Percentiles rank a stretch among this genome's conserved stretches.
Conservation (phyloP, 2,113 vertebrate species). For the Sapayoa aenigma region DNA sequence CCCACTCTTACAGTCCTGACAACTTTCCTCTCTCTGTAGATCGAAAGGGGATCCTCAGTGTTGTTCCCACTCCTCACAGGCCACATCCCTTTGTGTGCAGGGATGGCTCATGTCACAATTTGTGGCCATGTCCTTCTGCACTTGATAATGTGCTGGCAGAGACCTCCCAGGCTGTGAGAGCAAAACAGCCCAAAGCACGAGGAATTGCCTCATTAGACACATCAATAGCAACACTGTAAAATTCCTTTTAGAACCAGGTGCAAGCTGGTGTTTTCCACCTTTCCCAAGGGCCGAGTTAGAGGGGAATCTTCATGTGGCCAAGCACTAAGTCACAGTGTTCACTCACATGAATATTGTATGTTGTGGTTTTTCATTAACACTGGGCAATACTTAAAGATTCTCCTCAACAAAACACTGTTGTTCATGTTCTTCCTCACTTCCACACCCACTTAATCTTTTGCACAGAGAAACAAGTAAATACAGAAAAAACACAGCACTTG, state of each 20-base stretch:
- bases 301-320: not conserved
- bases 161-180: too few species aligned
- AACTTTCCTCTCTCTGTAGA: not conserved
- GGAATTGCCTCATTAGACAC: too few species aligned
- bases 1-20: not conserved
- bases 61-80: not conserved
- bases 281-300: not conserved
- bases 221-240: too few species aligned
- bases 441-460: not conserved
- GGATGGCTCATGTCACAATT: accelerated
- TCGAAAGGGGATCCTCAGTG: not conserved
- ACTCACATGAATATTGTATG: not conserved
- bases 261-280: not conserved
- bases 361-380: not conserved
- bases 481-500: not conserved
- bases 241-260: not conserved
- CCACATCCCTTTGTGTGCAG: too few species aligned
- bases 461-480: not conserved
- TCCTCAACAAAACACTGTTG: not conserved
- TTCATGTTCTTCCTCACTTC: not conserved
- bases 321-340: not conserved
- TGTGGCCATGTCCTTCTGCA: not conserved
- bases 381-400: not conserved
- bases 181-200: too few species aligned
- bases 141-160: not conserved